These are phyloP conservation scores for Papilio demoleus DNA, from an alignment of 2,888 invertebrate genomes.

Conservation along the genomic window DNA sequence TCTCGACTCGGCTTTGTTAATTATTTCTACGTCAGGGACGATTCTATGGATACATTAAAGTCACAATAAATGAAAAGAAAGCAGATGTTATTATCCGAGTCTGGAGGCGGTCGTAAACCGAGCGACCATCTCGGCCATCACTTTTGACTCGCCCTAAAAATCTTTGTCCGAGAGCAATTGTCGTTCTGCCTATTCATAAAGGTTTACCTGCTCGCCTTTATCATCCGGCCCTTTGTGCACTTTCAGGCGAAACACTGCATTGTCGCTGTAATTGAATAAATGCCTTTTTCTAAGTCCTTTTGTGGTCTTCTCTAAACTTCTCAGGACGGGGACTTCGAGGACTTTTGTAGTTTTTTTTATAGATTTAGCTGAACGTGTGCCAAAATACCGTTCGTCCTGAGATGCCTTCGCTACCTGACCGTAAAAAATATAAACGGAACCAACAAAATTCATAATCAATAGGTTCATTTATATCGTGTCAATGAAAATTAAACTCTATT, in stretches of 20 bases:
- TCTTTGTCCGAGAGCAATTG: slow-evolving; percentile 70
- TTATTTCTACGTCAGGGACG: not conserved
- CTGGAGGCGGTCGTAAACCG: slow-evolving; percentile 61
- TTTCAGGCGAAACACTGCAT: slow-evolving; percentile 73
- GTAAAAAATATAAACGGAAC: slow-evolving; percentile 66
- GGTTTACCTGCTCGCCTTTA: slow-evolving; percentile 69
- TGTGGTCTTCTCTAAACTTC: slow-evolving; percentile 48
- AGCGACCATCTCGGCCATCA: slow-evolving; percentile 65
- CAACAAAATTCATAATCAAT: slow-evolving; percentile 59
- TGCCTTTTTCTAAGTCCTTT: slow-evolving; percentile 67
- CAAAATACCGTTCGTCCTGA: slow-evolving; percentile 44
- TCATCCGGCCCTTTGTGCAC: slow-evolving; percentile 69
- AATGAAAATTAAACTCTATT: slow-evolving; percentile 69
- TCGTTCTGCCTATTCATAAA: slow-evolving; percentile 71
- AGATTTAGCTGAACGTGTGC: slow-evolving; percentile 24
- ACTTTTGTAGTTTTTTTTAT: slow-evolving; percentile 8
- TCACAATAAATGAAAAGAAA: slow-evolving; percentile 50
- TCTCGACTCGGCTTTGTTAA: slow-evolving; percentile 21
- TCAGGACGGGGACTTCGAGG: slow-evolving; percentile 49
- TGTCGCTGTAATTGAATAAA: slow-evolving; percentile 82
- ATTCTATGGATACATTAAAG: slow-evolving; percentile 29
- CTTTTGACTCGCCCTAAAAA: slow-evolving; percentile 77
- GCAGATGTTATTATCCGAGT: slow-evolving; percentile 50
- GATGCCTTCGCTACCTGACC: slow-evolving; percentile 65
- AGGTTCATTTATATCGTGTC: slow-evolving; percentile 49